These are phyloP conservation scores for Scaptomyza cyrtandrae DNA, from an alignment of 2,888 invertebrate species.

Conservation along the genomic window DNA sequence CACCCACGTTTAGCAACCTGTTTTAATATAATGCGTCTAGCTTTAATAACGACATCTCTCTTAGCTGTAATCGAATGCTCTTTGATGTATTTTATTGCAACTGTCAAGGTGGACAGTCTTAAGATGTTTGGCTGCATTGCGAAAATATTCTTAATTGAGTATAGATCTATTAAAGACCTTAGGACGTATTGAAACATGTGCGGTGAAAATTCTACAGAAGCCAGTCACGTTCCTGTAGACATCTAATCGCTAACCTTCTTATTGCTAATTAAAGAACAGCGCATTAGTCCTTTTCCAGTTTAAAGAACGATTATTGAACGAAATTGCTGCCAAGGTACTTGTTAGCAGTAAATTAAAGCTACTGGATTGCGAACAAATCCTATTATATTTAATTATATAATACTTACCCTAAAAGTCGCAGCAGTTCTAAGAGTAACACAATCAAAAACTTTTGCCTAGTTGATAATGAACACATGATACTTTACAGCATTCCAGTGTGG, in stretches of 20 bases:
- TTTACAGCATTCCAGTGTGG: neutral
- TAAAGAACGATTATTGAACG: no score
- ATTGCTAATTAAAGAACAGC: constrained; percentile 17
- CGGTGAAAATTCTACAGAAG: neutral
- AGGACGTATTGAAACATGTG: neutral
- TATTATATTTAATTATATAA: constrained; percentile 20
- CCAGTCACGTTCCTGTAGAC: constrained; percentile 9
- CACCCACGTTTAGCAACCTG: constrained; percentile 15
- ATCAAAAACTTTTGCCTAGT: constrained; percentile 11
- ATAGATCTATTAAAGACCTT: constrained; percentile 12
- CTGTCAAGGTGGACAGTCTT: neutral
- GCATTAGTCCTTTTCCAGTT: constrained; percentile 9
- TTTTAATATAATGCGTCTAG: constrained; percentile 16
- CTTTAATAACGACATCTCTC: constrained; percentile 30
- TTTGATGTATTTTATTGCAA: constrained; percentile 45
- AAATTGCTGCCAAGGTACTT: constrained; percentile 1
- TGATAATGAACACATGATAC: constrained; percentile 11
- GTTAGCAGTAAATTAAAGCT: constrained; percentile 16
- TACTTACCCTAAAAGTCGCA: constrained; percentile 17
- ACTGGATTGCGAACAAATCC: constrained; percentile 37
- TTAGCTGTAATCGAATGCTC: constrained; percentile 24
- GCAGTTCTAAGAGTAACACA: constrained; percentile 19
- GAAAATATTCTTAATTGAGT: constrained; percentile 43
- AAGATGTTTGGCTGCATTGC: constrained; percentile 8
- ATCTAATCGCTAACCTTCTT: neutral